Base-by-base conservation (phyloP, 1,140 invertebrate species). In the Macrocentrus cingulum region DNA sequence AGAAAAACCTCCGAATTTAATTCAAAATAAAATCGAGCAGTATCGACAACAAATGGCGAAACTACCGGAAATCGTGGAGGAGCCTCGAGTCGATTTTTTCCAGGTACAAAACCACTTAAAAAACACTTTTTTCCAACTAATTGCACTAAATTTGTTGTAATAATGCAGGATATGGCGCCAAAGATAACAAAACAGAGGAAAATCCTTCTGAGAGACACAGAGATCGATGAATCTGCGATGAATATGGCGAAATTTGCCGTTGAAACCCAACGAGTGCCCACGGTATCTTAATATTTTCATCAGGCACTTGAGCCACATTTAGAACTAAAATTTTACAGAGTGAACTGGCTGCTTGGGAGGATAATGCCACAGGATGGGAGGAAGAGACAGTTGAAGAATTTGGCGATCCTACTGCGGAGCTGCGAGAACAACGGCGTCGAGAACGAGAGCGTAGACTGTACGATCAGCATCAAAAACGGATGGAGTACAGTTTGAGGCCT, bases 1-100 rank as follows among this genome's bases (percentile, higher is more conserved):
- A 23, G 69, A 77, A 41, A 80, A 78, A 57, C 79, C 81, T 2
- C 29, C 69, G 9, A 77, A 77, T 59, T 73, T 71, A 1, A 68
- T 84, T 53, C 81, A 84, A 61, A 78, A 79, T 56, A 82, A 84
- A 54, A 84, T 84, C 44, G 80, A 84, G 25, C 73, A 80, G 42
- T 84, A 84, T 54, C 63, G 83, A 56, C 79, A 83, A 56, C 77
- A 81, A 63, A 67, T 65, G 4, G 53, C 60, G 4, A 74, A 73
- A 61, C 44, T 69, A 22, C 20, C 64, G n/a, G 71, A 76, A 13
- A 52, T 64, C 20, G 20, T 58, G 3, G 64, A 69, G 5, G 74
- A 80, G 18, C 66, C 67, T 1, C 66, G 70, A 51, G 55, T 71
- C 2, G 77, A 83, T 62, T 82, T 82, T 34, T 84, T 84, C 64